phyloP scores from a whole-genome alignment of 2,113 vertebrate species.

The Himantopus leucocephalus region DNA sequence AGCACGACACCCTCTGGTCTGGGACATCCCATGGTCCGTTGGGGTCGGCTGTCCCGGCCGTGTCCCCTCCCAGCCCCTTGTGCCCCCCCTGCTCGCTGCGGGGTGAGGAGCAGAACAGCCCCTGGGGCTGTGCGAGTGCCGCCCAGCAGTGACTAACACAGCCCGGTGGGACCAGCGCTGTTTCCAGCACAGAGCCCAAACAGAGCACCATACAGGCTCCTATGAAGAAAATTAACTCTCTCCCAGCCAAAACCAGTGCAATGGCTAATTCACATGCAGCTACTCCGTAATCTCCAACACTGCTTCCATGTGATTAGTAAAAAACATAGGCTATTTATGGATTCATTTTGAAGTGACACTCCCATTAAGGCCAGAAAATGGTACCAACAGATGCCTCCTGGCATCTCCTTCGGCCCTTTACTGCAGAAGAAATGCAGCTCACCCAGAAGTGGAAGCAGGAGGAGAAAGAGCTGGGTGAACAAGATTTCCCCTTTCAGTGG shows the following conservation, averaged over 20 bases:
- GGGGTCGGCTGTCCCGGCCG: not conserved
- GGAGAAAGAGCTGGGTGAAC: not conserved
- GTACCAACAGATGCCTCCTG: not conserved
- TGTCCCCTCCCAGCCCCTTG: not conserved
- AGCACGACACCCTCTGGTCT: fast-evolving
- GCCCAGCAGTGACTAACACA: not conserved
- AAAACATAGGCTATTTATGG: not conserved
- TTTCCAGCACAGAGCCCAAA: not conserved
- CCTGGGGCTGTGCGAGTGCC: not conserved
- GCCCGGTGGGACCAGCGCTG: no score
- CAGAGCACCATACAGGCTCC: not conserved
- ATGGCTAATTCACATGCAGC: not conserved
- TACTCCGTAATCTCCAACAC: not conserved
- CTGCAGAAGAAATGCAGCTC: not conserved
- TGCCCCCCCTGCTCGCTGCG: not conserved
- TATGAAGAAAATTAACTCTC: not conserved
- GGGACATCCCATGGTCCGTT: not conserved
- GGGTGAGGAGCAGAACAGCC: not conserved
- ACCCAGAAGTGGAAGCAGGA: not conserved
- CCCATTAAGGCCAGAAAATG: not conserved
- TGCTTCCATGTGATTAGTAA: not conserved
- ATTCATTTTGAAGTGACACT: not conserved
- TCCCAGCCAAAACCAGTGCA: not conserved
- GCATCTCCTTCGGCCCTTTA: not conserved
- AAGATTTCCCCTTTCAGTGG: not conserved